A percentile compares a stretch with the other conserved stretches of the same genome.
These are phyloP conservation scores for Anas platyrhynchos DNA, from an alignment of 2,113 vertebrate genomes.

Conservation along the genomic window DNA sequence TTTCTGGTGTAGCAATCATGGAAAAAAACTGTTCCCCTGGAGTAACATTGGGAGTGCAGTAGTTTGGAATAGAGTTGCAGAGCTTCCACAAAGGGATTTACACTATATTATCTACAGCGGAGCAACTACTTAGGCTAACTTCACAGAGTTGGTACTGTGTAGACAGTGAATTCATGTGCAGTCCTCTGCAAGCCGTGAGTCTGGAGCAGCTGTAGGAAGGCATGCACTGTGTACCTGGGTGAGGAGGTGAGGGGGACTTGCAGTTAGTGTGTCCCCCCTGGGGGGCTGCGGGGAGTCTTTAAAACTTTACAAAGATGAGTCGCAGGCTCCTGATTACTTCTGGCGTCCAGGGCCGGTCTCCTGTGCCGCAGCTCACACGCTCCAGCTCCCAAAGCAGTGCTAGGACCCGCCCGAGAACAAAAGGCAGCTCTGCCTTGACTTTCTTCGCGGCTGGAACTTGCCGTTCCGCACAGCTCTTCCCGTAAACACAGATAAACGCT, in stretches of 20 bases:
- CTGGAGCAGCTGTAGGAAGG: background rate
- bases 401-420: background rate
- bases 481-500: accelerated
- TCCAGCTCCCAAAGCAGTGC: background rate
- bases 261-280: background rate
- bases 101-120: background rate
- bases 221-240: background rate
- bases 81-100: background rate
- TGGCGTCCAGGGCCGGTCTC: background rate
- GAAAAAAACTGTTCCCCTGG: background rate
- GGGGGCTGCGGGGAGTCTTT: background rate
- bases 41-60: background rate
- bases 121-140: background rate
- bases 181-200: background rate
- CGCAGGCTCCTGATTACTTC: accelerated
- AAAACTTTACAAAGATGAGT: background rate
- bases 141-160: background rate
- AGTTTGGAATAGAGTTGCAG: background rate
- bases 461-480: background rate
- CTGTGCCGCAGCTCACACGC: accelerated
- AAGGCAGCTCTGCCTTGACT: background rate
- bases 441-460: background rate
- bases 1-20: background rate
- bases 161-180: background rate
- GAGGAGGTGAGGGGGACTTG: background rate